These are phyloP conservation scores for Desoria tigrina DNA, from an alignment of 2,888 invertebrate species.

Conservation along the genomic window DNA sequence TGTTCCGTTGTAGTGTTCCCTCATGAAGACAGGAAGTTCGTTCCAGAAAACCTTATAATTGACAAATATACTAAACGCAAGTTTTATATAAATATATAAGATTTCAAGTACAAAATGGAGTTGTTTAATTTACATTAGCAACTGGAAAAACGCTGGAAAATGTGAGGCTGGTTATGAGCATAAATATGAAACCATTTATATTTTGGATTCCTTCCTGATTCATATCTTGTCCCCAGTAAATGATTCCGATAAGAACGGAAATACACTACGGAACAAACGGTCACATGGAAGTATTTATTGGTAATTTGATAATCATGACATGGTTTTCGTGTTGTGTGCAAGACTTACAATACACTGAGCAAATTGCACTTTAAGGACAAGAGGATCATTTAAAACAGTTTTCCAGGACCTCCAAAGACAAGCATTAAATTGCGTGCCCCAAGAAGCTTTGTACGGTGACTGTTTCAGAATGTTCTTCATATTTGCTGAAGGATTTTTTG, in stretches of 20 bases:
- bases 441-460: slow-evolving; percentile 77
- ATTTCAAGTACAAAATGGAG: too few species aligned
- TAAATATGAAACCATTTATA: slow-evolving; percentile 87
- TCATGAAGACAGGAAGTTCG: slow-evolving; percentile 71
- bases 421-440: slow-evolving; percentile 83
- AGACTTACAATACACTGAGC: slow-evolving; percentile 81
- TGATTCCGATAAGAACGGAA: slow-evolving; percentile 79
- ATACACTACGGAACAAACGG: slow-evolving; percentile 63
- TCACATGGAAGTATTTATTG: neutral
- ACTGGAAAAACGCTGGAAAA: slow-evolving; percentile 95
- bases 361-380: slow-evolving; percentile 83
- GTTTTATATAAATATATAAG: too few species aligned
- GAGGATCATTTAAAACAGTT: slow-evolving; percentile 83
- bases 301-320: neutral
- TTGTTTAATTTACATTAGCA: slow-evolving; percentile 75
- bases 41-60: slow-evolving; percentile 20
- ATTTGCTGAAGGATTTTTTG: neutral
- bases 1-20: slow-evolving; percentile 86
- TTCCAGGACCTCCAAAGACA: slow-evolving; percentile 89
- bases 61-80: too few species aligned
- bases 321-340: neutral
- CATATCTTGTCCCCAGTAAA: slow-evolving; percentile 79
- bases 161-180: slow-evolving; percentile 88
- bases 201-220: slow-evolving; percentile 90
- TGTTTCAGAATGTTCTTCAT: too few species aligned